These are phyloP conservation scores for Neoitamus cyanurus DNA, from an alignment of 2,888 invertebrate species.

Conservation along the genomic window DNA sequence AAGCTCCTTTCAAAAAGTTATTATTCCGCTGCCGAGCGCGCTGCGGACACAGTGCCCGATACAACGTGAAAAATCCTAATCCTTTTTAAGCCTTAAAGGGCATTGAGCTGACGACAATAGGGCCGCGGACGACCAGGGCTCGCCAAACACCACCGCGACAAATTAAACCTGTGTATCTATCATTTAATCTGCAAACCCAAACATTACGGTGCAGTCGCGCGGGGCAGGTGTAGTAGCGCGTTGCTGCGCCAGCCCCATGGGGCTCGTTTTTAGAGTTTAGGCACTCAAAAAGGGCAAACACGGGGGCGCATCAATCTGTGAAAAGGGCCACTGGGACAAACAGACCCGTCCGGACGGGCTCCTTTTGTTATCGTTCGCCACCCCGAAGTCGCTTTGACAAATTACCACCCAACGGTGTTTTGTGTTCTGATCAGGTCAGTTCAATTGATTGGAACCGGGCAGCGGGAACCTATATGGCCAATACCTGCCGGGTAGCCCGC, in stretches of 20 bases:
- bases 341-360: neutral
- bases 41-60: neutral
- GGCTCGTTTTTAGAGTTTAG: conserved; percentile 27
- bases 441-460: conserved; percentile 33
- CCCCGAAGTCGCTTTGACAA: conserved; percentile 34
- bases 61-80: neutral
- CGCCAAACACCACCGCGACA: conserved; percentile 26
- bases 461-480: neutral
- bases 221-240: neutral
- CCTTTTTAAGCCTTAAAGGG: conserved; percentile 2
- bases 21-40: neutral
- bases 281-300: conserved; percentile 14
- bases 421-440: conserved; percentile 35
- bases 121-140: neutral
- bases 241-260: neutral
- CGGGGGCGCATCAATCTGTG: conserved; percentile 16
- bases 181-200: conserved; percentile 43
- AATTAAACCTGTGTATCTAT: conserved; percentile 39
- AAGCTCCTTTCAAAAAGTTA: conserved; percentile 8
- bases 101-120: neutral
- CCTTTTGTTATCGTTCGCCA: conserved; percentile 32
- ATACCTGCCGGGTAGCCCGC: neutral
- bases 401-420: conserved; percentile 25
- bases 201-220: conserved; percentile 9
- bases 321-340: conserved; percentile 32